Evolutionary conservation across 2,888 invertebrate species (phyloP), one percentile per base, ranked within the genome.

Genomic region (Morpho deidamia): DNA sequence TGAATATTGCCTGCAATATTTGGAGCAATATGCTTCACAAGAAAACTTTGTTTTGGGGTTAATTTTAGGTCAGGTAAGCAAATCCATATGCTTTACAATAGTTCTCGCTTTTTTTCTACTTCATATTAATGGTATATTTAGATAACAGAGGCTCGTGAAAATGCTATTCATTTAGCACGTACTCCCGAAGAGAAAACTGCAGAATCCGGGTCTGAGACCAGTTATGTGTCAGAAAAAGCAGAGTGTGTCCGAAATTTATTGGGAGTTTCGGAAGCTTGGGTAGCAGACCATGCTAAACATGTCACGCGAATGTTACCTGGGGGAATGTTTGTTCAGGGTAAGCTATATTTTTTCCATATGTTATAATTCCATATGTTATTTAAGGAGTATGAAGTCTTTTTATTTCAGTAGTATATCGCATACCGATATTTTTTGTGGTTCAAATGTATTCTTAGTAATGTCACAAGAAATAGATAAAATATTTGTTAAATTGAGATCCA

Each of bases 251-350:
- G 83, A 65, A 88, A 83, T 47, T 68, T 93, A 32, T 74, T 87
- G 12, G 92, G 91, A 59, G 86, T 95, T 50, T 92, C 93, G 32
- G 94, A 94, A 60, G 89, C 84, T 48, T 93, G 93, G 92, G 91
- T 95, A 3, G 93, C 93, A 0, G 95, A 95, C 71, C 96, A 97
- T 86, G 96, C 96, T 40, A 93, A 94, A 75, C 95, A 96, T 90
- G 95, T 96, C 1, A 94, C 95, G 2, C 92, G 96, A 79, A 97
- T 97, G 97, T 85, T 97, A 58, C 96, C 97, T 35, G 98, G 97
- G 41, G 97, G 97, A 44, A 93, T 97, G 91, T 93, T 93, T 81
- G 94, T 97, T 45, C 90, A 96, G 72, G 97, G 95, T 81, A 60
- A 45, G 14, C 39, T 51, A 3, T 34, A 37, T 44, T n/a, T 11